These are phyloP conservation scores for Subacronicta megacephala DNA, from an alignment of 2,888 invertebrate species.

Conservation along the genomic window DNA sequence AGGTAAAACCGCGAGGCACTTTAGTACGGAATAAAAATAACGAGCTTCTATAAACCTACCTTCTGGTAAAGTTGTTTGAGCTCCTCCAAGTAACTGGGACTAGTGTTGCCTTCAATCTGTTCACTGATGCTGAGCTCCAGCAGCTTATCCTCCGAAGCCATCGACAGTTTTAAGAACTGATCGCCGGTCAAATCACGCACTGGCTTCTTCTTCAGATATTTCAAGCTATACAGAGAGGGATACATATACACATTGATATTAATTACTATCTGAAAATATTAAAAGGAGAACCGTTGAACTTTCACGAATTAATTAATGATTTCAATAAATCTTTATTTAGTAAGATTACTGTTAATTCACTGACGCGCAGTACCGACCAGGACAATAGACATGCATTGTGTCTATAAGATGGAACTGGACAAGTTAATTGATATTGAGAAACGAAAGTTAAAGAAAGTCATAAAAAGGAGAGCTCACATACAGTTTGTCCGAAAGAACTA, in stretches of 20 bases:
- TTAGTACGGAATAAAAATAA: too few species aligned
- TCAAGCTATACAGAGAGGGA: constrained; percentile 88
- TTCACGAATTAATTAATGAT: constrained; percentile 1
- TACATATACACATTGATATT: neutral
- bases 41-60: constrained; percentile 74
- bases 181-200: constrained; percentile 96
- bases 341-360: too few species aligned
- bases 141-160: constrained; percentile 95
- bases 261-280: neutral
- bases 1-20: too few species aligned
- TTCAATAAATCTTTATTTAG: too few species aligned
- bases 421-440: too few species aligned
- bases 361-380: too few species aligned
- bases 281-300: too few species aligned
- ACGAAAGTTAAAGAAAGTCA: too few species aligned
- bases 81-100: constrained; percentile 95
- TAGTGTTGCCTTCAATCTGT: constrained; percentile 94
- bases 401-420: too few species aligned
- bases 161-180: constrained; percentile 95
- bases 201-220: constrained; percentile 97
- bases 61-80: constrained; percentile 95
- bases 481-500: too few species aligned
- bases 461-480: too few species aligned
- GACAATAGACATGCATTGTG: too few species aligned
- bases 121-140: constrained; percentile 93